phyloP scores from a whole-genome alignment of 2,888 invertebrate genomes.

The Caenorhabditis becei region DNA sequence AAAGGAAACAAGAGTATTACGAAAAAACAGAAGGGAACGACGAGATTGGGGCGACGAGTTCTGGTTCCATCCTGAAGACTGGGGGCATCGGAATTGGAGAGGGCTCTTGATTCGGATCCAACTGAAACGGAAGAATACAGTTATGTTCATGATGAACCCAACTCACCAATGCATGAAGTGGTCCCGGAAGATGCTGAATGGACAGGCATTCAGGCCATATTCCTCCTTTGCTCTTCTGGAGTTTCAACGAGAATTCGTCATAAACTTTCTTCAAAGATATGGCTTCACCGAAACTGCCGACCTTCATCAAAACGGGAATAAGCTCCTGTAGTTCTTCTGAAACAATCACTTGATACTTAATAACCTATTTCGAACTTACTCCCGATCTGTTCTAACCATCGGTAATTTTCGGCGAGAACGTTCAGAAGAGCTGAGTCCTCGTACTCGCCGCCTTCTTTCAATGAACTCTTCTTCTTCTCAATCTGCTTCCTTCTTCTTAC shows the following conservation, averaged over 20 bases:
- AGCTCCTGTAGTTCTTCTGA: slow-evolving; percentile 68
- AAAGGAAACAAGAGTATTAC: slow-evolving; percentile 12
- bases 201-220: slow-evolving; percentile 74
- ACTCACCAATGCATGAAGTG: slow-evolving; percentile 72
- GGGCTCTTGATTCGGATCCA: slow-evolving; percentile 42
- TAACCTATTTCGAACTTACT: slow-evolving; percentile 39
- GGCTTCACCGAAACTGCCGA: slow-evolving; percentile 61
- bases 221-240: slow-evolving; percentile 25
- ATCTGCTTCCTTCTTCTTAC: slow-evolving; percentile 73
- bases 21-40: slow-evolving; percentile 32
- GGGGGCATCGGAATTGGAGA: slow-evolving; percentile 55
- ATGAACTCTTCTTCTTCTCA: slow-evolving; percentile 74
- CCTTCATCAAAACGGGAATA: slow-evolving; percentile 67
- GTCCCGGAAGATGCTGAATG: slow-evolving; percentile 74
- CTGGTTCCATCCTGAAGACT: slow-evolving; percentile 49
- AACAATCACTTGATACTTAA: slow-evolving; percentile 15
- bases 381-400: slow-evolving; percentile 51
- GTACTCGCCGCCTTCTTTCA: slow-evolving; percentile 79
- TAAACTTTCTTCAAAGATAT: slow-evolving; percentile 54
- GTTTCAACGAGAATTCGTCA: slow-evolving; percentile 37
- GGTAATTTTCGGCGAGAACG: slow-evolving; percentile 67
- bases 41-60: slow-evolving; percentile 30
- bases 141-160: neutral
- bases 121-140: slow-evolving; percentile 43
- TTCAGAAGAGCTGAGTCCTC: slow-evolving; percentile 77